These are phyloP conservation scores for Willowsia nigromaculata DNA, from an alignment of 2,888 invertebrate genomes.

Conservation along the genomic window DNA sequence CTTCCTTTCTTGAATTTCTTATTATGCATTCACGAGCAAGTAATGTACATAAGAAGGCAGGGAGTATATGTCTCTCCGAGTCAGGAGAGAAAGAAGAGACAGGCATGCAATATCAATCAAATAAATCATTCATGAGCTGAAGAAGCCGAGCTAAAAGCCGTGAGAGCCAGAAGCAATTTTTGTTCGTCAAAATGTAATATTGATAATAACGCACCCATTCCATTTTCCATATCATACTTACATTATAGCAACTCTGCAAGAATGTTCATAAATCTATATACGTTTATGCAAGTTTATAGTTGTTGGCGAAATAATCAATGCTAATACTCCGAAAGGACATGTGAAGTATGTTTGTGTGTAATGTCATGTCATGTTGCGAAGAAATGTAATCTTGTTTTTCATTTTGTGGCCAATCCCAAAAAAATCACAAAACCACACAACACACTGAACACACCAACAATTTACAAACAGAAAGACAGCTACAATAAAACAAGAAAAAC, in stretches of 20 bases:
- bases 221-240: background rate
- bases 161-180: constrained; percentile 66
- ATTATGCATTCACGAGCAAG: constrained; percentile 26
- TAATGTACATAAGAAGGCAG: constrained; percentile 51
- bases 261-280: background rate
- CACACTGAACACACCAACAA: background rate
- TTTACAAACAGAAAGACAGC: background rate
- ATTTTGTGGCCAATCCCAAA: constrained; percentile 43
- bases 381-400: constrained; percentile 45
- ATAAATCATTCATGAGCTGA: constrained; percentile 45
- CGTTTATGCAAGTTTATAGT: background rate
- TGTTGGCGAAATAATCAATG: constrained; percentile 40
- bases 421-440: constrained; percentile 27
- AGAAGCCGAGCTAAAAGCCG: constrained; percentile 22
- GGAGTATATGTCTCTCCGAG: background rate
- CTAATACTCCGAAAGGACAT: constrained; percentile 19
- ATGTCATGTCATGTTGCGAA: constrained; percentile 48
- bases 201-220: constrained; percentile 39
- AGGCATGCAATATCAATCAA: constrained; percentile 70
- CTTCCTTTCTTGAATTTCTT: constrained; percentile 19
- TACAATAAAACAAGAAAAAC: background rate
- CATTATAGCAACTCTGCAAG: too few relatives aligned
- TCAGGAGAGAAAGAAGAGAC: constrained; percentile 42
- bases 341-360: constrained; percentile 34
- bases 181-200: constrained; percentile 22